phyloP scores from a whole-genome alignment of 1,140 invertebrate genomes.

The Cheumatopsyche charites region DNA sequence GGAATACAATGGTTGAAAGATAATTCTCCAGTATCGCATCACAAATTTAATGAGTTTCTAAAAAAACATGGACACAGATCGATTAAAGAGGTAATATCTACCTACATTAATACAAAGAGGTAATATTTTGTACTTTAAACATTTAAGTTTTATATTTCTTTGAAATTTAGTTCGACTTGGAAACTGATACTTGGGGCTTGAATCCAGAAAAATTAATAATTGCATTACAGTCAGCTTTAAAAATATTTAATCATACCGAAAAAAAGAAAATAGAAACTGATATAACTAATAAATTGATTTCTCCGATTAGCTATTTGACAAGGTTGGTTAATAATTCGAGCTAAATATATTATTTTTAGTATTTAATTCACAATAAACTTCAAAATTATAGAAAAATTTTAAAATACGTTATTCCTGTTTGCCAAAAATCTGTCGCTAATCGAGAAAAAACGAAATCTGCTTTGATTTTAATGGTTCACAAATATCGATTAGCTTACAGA shows the following conservation, averaged over 20 bases:
- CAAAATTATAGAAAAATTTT: no score
- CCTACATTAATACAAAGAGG: no score
- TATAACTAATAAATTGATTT: constrained; percentile 57
- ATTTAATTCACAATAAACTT: no score
- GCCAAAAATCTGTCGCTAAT: constrained; percentile 64
- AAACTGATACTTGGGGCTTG: constrained; percentile 69
- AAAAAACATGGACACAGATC: constrained; percentile 74
- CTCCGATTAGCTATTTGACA: constrained; percentile 58
- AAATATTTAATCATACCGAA: constrained; percentile 46
- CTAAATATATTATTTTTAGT: no score
- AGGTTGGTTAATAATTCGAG: constrained; percentile 54
- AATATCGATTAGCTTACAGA: constrained; percentile 66
- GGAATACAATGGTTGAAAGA: constrained; percentile 66
- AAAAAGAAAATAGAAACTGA: constrained; percentile 51
- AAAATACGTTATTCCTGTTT: constrained; percentile 50
- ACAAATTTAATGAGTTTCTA: constrained; percentile 67
- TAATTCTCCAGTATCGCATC: constrained; percentile 60
- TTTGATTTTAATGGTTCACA: constrained; percentile 65
- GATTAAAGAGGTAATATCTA: constrained; percentile 75
- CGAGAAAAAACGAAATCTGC: constrained; percentile 74
- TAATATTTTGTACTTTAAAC: no score
- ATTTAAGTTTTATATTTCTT: no score
- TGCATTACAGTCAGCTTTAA: constrained; percentile 64
- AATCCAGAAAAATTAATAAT: constrained; percentile 67
- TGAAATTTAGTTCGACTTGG: constrained; percentile 73